These are phyloP conservation scores for Microtus richardsoni DNA, from an alignment of 2,113 vertebrate genomes.

Conservation along the genomic window DNA sequence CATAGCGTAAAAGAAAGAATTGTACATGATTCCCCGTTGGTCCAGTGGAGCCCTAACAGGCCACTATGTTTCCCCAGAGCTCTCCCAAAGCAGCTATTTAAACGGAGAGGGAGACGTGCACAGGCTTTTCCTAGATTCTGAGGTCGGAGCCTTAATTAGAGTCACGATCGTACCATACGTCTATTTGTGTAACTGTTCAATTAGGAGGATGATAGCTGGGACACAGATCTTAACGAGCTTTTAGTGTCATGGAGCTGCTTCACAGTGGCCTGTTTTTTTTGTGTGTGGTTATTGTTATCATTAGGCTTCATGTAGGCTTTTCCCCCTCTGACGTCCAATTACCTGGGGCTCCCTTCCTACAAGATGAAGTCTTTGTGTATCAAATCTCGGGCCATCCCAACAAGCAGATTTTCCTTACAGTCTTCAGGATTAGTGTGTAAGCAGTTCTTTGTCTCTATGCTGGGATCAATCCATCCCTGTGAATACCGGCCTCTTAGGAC, in stretches of 20 bases:
- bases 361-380: neutral
- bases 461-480: neutral
- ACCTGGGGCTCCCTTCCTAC: neutral
- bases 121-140: conserved; percentile 63
- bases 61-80: conserved; percentile 29
- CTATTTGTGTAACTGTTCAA: conserved; percentile 79
- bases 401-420: neutral
- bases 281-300: conserved; percentile 57
- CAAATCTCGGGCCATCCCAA: neutral
- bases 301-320: conserved; percentile 33
- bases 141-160: conserved; percentile 76
- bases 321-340: conserved; percentile 35
- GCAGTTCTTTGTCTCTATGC: neutral
- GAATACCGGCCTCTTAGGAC: neutral
- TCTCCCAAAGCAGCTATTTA: conserved; percentile 50
- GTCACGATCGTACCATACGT: conserved; percentile 51
- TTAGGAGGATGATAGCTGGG: conserved; percentile 72
- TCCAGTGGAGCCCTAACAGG: conserved; percentile 44
- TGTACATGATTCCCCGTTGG: conserved; percentile 5
- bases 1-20: conserved; percentile 2
- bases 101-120: neutral
- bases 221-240: conserved; percentile 75
- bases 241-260: conserved; percentile 48
- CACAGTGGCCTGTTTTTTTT: neutral
- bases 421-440: conserved; percentile 1